A percentile compares a stretch with the other conserved stretches of the same genome.
Conservation (phyloP, 2,797 vertebrate species). For the Rhinophrynus dorsalis region DNA sequence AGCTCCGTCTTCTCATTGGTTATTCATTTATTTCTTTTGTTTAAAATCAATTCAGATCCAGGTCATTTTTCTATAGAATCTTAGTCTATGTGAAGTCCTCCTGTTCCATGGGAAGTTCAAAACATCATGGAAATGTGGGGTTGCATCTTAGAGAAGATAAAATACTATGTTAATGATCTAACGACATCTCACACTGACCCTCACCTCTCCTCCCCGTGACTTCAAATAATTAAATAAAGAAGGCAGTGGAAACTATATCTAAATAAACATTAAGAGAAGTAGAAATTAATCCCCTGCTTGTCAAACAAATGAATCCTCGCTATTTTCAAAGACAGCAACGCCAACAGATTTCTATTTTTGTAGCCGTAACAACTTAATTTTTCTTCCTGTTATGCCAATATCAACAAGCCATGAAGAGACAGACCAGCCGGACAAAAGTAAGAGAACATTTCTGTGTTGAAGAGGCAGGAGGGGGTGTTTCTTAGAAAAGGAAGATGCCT, state of each 20-base stretch:
- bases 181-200: slow-evolving; percentile 33
- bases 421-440: slow-evolving; percentile 27
- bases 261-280: slow-evolving; percentile 49
- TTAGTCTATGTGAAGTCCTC: neutral
- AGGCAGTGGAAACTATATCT: slow-evolving; percentile 44
- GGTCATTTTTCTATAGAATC: too few species aligned
- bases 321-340: slow-evolving; percentile 47
- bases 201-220: slow-evolving; percentile 32
- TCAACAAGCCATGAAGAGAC: slow-evolving; percentile 44
- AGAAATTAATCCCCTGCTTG: slow-evolving; percentile 48
- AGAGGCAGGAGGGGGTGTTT: too few species aligned
- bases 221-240: slow-evolving; percentile 47
- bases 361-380: slow-evolving; percentile 47
- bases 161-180: slow-evolving; percentile 21
- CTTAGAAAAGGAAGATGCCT: too few species aligned
- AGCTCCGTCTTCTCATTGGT: too few species aligned
- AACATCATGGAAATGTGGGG: neutral
- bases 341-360: slow-evolving; percentile 49
- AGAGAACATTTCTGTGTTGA: neutral
- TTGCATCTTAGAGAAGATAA: slow-evolving; percentile 20
- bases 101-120: neutral
- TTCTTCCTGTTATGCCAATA: slow-evolving; percentile 43
- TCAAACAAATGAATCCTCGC: slow-evolving; percentile 48
- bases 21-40: too few species aligned
- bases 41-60: too few species aligned